Base-by-base conservation (phyloP, 2,888 invertebrate species). In the Drosophila nigricruria region DNA sequence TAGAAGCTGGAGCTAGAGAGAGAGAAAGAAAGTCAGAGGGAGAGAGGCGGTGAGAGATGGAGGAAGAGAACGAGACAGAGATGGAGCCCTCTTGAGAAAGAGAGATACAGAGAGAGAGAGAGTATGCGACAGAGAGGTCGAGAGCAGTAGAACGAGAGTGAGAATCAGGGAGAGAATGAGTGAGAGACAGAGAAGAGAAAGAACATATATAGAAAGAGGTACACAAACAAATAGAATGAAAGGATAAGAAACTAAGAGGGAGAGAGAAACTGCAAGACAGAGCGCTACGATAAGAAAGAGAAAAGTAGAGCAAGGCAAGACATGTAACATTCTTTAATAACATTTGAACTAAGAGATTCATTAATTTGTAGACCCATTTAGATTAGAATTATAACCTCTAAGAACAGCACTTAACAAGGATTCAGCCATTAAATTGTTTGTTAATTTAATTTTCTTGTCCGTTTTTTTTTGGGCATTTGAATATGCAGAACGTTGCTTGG, bases 361-460 rank as follows among this genome's bases (percentile, higher is more conserved):
- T 38, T 38, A 38, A 38, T 20, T 54, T 23, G 2, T 18, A 25
- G 4, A 23, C 14, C 14, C 2, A 6, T 16, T 38, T 20, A 12
- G 27, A 47, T 27, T 18, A 36, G 30, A 10, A 2, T 5, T 32
- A 49, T 10, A 14, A 32, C 3, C 23, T 14, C 18, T 23, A 10
- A 42, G 34, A 32, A 36, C 6, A 9, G 3, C 18, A 42, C 34
- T 67, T 56, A 20, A 34, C 20, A 4, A 1, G 12, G 20, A 34
- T 38, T 45, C 14, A 18, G 16, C 30, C 50, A 25, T 36, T 36
- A 52, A 52, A 45, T 52, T 69, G n/a, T 38, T 50, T 50, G 36
- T 14, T 43, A 45, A 68, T 69, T 68, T 43, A 52, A 68, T 69
- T 68, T 52, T 10, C 20, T 10, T 1, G 0, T 30, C 18, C 20